Evolutionary conservation across 2,797 vertebrate species (phyloP).

Genomic region (Hoplostethus mediterraneus): DNA sequence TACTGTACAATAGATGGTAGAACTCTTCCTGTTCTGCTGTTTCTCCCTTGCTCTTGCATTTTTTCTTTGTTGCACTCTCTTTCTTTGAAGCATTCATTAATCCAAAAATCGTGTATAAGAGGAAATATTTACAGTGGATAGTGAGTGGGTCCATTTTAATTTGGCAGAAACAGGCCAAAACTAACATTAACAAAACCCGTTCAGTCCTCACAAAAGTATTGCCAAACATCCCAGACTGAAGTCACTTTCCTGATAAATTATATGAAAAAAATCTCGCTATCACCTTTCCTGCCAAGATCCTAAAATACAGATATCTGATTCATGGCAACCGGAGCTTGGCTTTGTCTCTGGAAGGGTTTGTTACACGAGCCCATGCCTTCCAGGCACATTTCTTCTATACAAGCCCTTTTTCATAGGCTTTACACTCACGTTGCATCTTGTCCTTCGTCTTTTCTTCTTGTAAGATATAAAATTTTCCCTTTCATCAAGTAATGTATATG

Average conservation of each 20-base stretch:
- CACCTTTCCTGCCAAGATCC: conserved; percentile 68
- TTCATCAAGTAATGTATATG: conserved; percentile 65
- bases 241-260: conserved; percentile 63
- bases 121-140: not conserved
- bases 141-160: not conserved
- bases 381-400: conserved; percentile 60
- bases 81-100: not conserved
- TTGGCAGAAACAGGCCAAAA: conserved; percentile 23
- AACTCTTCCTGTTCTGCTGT: not conserved
- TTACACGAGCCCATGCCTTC: conserved; percentile 68
- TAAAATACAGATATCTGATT: conserved; percentile 80
- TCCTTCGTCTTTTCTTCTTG: conserved; percentile 59
- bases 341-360: conserved; percentile 69
- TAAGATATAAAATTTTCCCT: conserved; percentile 45
- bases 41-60: not conserved
- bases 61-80: not conserved
- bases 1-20: not conserved
- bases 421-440: conserved; percentile 67
- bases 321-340: conserved; percentile 71
- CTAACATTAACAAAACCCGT: conserved; percentile 28
- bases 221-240: conserved; percentile 52
- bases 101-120: not conserved
- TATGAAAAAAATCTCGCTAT: conserved; percentile 67
- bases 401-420: conserved; percentile 54
- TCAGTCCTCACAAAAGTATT: conserved; percentile 37